Base-by-base conservation (phyloP, 1,140 invertebrate genomes). In the Drosophila ambigua region DNA sequence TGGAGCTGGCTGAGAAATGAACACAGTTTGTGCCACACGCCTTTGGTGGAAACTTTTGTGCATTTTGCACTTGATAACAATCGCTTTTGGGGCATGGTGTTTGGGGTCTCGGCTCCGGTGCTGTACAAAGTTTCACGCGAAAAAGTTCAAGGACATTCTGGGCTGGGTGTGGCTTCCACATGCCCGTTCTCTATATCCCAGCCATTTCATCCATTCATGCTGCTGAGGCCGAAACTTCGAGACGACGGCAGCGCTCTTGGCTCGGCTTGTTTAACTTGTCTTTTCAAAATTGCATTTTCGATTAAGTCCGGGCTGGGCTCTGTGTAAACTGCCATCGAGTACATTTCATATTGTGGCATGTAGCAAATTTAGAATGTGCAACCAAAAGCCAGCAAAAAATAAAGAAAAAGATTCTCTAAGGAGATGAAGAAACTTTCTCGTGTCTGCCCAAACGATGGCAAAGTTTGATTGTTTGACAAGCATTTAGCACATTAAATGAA, bases 11-110 rank as follows among this genome's bases (percentile, higher is more conserved):
- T 64, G 64, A 52, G 61, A 78, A 83, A 79, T 65, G 78, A 82
- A 61, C 79, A 61, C 79, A 88, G 68, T 67, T 64, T 62, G 44
- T 35, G n/a, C 16, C 43, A 11, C 20, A 58, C 46, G 49, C 59
- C 39, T 64, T 46, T 59, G 41, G 35, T 43, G 59, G 64, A 69
- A 82, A 80, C 71, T 68, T 88, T 88, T 88, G 81, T 84, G 84
- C 84, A 83, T 72, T 83, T 79, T 83, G 75, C 61, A 88, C 79
- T 73, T 88, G 83, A 88, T 88, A 88, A 83, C 76, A 88, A 88
- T 88, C 83, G 64, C n/a, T 67, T 58, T 57, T 23, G 28, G 43
- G 55, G 55, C 24, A 5, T 15, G 24, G 23, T 24, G 5, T 39
- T 20, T 20, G 20, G 20, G 20, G 20, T 20, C 20, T 20, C 24